Evolutionary conservation across 2,888 invertebrate genomes (phyloP), one percentile per base, ranked within the genome.

Genomic region (Eumacrocentrus americanus): DNA sequence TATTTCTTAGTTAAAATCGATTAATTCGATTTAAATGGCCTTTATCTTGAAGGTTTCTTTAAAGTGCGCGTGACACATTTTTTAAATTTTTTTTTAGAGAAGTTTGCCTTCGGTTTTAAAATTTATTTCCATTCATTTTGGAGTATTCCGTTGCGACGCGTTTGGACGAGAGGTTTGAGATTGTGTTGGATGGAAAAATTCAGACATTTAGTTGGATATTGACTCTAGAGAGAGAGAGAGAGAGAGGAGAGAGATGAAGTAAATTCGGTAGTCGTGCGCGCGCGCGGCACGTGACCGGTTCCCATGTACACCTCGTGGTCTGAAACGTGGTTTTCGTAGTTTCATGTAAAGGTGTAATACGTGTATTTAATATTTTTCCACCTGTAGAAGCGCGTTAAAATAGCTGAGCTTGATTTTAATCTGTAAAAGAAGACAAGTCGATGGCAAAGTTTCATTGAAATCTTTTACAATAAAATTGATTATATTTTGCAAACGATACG

Each of bases 241-340:
- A 20, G 20, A 22, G 7, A 22, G 12, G n/a, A 23, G 14, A 40
- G n/a, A 38, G 40, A 23, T 6, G 20, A 18, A 25, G 22, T 51
- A 14, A 47, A 18, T 40, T 57, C 9, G 42, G 23, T 37, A 40
- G 20, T 44, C 38, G 42, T 42, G 59, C 58, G 52, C 59, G 53
- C 23, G 59, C 53, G 58, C 58, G 53, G 53, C 53, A 59, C 53
- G 53, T 59, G 59, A 59, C 53, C 53, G 38, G 40, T 59, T 37
- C 35, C 46, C 58, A 42, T 57, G 58, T 51, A 50, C 40, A 50
- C 58, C 58, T 40, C 58, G 58, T 58, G 58, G 58, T 58, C 42
- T 23, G 34, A 51, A 58, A 42, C 48, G 56, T 56, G 56, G 40
- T 56, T 56, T 56, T 34, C 3, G n/a, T n/a, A n/a, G n/a, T n/a